phyloP scores from a whole-genome alignment of 2,888 invertebrate genomes.

The Ochropacha duplaris region DNA sequence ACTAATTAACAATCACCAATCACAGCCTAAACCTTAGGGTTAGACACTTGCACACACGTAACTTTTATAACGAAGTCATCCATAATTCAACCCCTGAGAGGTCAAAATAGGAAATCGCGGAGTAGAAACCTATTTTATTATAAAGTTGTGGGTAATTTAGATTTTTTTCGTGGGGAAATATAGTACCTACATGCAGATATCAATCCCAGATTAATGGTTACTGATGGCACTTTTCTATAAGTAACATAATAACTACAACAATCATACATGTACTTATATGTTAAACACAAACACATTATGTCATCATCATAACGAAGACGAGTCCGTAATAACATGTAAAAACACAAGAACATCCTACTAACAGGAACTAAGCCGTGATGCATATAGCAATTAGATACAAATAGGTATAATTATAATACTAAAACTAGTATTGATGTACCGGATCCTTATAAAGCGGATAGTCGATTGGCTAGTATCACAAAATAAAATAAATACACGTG shows the following conservation, averaged over 20 bases:
- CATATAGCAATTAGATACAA: not conserved
- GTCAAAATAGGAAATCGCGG: no score
- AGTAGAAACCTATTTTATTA: no score
- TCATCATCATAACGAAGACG: not conserved
- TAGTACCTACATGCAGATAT: no score
- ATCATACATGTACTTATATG: not conserved
- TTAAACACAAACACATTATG: not conserved
- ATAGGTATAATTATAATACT: conserved; percentile 1
- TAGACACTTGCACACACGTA: no score
- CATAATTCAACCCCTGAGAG: no score
- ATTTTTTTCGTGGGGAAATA: no score
- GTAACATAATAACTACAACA: not conserved
- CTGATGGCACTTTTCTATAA: not conserved
- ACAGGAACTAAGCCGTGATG: not conserved
- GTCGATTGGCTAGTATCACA: not conserved
- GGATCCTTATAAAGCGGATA: not conserved
- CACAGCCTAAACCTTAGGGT: no score
- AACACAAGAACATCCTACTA: not conserved
- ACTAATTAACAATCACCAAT: no score
- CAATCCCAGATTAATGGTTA: not conserved
- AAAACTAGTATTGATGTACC: not conserved
- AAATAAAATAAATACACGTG: conserved; percentile 1
- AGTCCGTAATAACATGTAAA: not conserved
- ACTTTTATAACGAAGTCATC: no score
- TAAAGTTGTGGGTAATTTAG: no score